Evolutionary conservation across 2,113 vertebrate species (phyloP).

Genomic region (Calyptommatus sinebrachiatus): DNA sequence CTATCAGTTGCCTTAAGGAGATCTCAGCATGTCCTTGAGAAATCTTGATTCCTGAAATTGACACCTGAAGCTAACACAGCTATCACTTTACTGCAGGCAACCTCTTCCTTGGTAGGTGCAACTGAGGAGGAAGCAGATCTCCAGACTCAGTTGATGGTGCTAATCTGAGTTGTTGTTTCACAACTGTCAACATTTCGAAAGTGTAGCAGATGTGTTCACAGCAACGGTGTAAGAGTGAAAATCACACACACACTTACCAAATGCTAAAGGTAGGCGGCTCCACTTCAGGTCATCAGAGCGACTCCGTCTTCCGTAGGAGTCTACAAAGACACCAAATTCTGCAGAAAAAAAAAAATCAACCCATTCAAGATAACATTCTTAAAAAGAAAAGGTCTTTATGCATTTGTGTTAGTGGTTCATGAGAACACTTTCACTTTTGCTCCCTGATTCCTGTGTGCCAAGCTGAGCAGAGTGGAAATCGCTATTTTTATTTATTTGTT

Average conservation of each 20-base stretch:
- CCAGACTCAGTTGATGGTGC: background rate
- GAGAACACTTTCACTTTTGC: no score
- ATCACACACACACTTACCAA: constrained; percentile 76
- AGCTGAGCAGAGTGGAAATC: no score
- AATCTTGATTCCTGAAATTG: no score
- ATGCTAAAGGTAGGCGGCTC: constrained; percentile 94
- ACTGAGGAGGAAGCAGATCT: background rate
- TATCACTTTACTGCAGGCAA: background rate
- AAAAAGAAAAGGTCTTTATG: background rate
- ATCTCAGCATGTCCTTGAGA: no score
- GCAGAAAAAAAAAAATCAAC: constrained; percentile 36
- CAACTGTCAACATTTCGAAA: background rate
- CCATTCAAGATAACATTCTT: background rate
- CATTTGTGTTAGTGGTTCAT: no score
- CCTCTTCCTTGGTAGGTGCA: background rate
- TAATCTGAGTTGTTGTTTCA: background rate
- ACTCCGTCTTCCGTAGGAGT: constrained; percentile 91
- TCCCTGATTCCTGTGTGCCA: no score
- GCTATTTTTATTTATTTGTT: no score
- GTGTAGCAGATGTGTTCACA: background rate
- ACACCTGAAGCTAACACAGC: no score
- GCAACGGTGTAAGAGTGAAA: background rate
- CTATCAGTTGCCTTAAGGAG: no score
- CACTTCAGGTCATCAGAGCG: constrained; percentile 94
- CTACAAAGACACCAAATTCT: constrained; percentile 98